Evolutionary conservation across 2,113 vertebrate genomes (phyloP), one percentile per base, ranked within the genome.

Genomic region (Numida meleagris): DNA sequence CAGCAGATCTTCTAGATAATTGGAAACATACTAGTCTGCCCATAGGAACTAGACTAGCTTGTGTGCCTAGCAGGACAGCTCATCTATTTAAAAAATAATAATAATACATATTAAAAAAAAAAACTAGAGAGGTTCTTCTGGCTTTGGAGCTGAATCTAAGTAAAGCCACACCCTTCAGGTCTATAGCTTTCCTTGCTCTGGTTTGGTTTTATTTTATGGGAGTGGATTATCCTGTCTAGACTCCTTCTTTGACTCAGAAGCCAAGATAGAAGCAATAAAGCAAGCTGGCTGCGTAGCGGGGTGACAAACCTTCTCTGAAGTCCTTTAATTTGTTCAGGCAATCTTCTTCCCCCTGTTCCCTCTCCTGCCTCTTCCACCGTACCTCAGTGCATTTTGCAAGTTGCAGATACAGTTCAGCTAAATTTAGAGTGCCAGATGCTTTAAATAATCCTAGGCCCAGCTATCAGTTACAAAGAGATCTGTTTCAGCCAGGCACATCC

Each of bases 211-310:
- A 79, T 94, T 92, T 95, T 94, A 91, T 89, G 89, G 57, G 21
- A 81, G 87, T 88, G 94, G 82, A 83, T 96, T 96, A 96, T 96
- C 55, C 90, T 96, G 96, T 96, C 95, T 93, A 87, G 92, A 92
- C 94, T 96, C 72, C 59, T 92, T 74, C 78, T 93, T 94, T 94
- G 86, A 45, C 68, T 93, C 89, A 82, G 88, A 76, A 86, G 90
- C 70, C 86, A 90, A 75, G 94, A 73, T 61, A 94, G 92, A 91
- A 94, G 86, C 80, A 90, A 10, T 94, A 90, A 93, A 95, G 76
- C 73, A 48, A 68, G 62, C 23, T 93, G 86, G 85, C 82, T 0
- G 3, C 76, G 83, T 90, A 78, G 82, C 3, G 14, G 14, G 82
- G 90, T 95, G 93, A 86, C 93, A 95, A 70, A 90, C 68, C 65